phyloP scores from a whole-genome alignment of 37 sponge, comb jelly and placozoan genomes.

The Haliclona indistincta region DNA sequence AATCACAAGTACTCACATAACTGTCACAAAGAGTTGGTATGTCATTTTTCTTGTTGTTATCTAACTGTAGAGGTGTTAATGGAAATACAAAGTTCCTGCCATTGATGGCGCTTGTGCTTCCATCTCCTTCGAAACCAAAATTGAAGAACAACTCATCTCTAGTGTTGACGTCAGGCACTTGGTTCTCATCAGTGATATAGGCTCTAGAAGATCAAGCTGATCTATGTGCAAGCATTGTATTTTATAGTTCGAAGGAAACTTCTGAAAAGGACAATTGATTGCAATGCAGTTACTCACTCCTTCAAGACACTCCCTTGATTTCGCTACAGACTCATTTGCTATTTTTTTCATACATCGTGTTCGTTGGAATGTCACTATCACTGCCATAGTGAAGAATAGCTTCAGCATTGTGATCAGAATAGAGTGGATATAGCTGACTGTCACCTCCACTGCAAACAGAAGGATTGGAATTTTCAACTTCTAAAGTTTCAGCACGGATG shows the following conservation, averaged over 20 bases:
- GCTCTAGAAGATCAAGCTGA: constrained; percentile 6
- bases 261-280: constrained; percentile 63
- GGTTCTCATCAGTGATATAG: constrained; percentile 1
- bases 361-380: neutral
- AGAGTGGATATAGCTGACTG: too few species aligned
- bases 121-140: constrained; percentile 36
- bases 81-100: constrained; percentile 36
- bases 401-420: constrained; percentile 24
- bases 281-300: constrained; percentile 21
- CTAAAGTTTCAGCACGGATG: constrained; percentile 77
- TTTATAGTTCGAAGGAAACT: constrained; percentile 26
- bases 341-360: too few species aligned
- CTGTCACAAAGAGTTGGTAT: neutral
- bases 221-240: constrained; percentile 39
- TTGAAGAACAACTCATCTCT: constrained; percentile 11
- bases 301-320: too few species aligned
- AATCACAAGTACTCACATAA: neutral
- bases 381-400: constrained; percentile 46
- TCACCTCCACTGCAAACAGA: neutral
- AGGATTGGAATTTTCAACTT: neutral
- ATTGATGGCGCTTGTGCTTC: constrained; percentile 28
- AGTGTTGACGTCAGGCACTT: neutral
- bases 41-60: neutral
- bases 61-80: constrained; percentile 1
- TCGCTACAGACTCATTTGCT: too few species aligned